Base-by-base conservation (phyloP, 2,113 vertebrate species). In the Rhabdomys dilectus region DNA sequence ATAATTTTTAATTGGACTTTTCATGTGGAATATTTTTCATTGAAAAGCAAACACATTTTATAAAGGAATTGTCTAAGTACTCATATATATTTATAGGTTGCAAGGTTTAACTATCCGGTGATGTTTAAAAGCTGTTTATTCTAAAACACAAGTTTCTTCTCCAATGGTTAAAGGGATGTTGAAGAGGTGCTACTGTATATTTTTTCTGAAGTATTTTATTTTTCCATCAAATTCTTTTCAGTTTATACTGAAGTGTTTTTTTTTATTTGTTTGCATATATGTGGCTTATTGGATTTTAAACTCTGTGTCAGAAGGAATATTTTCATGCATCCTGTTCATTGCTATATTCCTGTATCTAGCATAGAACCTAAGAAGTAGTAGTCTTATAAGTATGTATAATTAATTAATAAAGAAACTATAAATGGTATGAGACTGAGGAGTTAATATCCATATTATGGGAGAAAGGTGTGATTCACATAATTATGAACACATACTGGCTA, bases 1-100 rank as follows among this genome's bases (percentile, higher is more conserved):
- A 81, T 89, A 97, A 17, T 75, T 93, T 96, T 91, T 72, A 96
- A 88, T 82, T 29, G 17, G 93, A 97, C 82, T 76, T 85, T 7
- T 88, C 48, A 75, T 39, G 75, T 60, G 15, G 42, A n/a, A 31
- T 21, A 81, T 51, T 92, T 91, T 96, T 88, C 16, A 85, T 93
- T 90, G 60, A 21, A 76, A 96, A 86, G 42, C 13, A 92, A 60
- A 15, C 16, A 29, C 19, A 51, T 56, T 85, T 89, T 81, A 73
- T 92, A 36, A 91, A 26, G 91, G 70, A 90, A 82, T 45, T 88
- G 66, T 56, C 51, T 84, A 34, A n/a, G 3, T 86, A 0, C 80
- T 21, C 62, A 75, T 93, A 70, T 89, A 75, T 2, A 66, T 56
- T 90, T 95, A 68, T 70, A 66, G 19, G 42, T 68, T 86, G 10